phyloP scores from a whole-genome alignment of 2,797 vertebrate species.

The Sphenodon punctatus region DNA sequence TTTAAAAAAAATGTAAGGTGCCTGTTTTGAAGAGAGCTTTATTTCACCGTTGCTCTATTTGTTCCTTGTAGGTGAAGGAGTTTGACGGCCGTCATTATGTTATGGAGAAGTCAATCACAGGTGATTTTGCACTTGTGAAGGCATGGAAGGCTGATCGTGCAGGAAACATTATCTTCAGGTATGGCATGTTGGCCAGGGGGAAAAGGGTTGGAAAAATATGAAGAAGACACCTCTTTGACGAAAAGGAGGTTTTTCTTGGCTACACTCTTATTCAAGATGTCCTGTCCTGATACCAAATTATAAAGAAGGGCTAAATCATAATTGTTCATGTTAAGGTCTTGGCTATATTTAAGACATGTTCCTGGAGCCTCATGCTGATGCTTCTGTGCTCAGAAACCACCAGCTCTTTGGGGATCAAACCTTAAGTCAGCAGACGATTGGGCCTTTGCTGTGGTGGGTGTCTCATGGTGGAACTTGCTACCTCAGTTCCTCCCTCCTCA shows the following conservation, averaged over 20 bases:
- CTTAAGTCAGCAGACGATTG: too few species aligned
- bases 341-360: too few species aligned
- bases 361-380: too few species aligned
- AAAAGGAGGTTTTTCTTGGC: not conserved
- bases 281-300: conserved; percentile 24
- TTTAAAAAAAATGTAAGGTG: too few species aligned
- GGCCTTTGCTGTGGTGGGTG: too few species aligned
- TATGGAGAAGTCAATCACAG: conserved; percentile 93
- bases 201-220: not conserved
- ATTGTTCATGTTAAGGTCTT: conserved; percentile 12
- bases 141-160: conserved; percentile 96
- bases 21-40: not conserved
- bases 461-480: too few species aligned
- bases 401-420: too few species aligned
- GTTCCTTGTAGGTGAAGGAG: conserved; percentile 83
- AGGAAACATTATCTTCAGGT: conserved; percentile 97
- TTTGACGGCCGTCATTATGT: conserved; percentile 91
- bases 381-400: too few species aligned
- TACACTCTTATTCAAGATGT: not conserved
- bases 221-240: not conserved
- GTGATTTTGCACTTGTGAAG: conserved; percentile 94
- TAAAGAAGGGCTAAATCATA: not conserved
- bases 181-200: not conserved
- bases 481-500: too few species aligned
- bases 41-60: not conserved